Percentiles rank a stretch among this genome's conserved stretches.
phyloP scores from a whole-genome alignment of 2,113 vertebrate genomes.

The Neoarius graeffei region DNA sequence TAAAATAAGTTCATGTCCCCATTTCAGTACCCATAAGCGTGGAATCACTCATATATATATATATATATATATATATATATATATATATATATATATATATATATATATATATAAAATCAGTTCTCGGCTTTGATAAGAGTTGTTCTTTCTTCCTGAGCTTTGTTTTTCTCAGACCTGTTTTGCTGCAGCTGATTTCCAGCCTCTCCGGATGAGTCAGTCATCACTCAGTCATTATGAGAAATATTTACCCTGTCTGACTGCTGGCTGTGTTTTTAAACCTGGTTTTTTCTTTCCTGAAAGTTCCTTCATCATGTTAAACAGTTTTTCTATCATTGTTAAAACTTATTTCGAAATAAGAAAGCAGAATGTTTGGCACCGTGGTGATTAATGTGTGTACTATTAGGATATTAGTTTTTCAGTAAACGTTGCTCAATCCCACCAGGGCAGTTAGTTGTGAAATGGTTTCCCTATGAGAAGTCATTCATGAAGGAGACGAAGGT shows the following conservation, averaged over 20 bases:
- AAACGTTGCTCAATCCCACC: neutral
- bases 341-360: neutral
- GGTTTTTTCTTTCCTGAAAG: neutral
- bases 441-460: constrained; percentile 7
- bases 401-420: neutral
- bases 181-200: constrained; percentile 27
- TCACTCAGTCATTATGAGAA: neutral
- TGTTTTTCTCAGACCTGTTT: constrained; percentile 6
- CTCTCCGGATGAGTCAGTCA: constrained; percentile 19
- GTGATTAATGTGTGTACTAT: neutral
- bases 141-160: neutral
- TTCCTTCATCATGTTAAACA: neutral
- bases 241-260: constrained; percentile 19
- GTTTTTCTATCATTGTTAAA: neutral
- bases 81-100: no score
- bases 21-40: no score
- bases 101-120: no score
- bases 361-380: neutral
- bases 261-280: neutral
- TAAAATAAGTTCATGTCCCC: no score
- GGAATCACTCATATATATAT: no score
- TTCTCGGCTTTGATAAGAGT: neutral
- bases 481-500: neutral
- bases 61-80: no score
- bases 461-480: neutral